Conservation (phyloP, 2,797 vertebrate species). For the Cryptoprocta ferox region DNA sequence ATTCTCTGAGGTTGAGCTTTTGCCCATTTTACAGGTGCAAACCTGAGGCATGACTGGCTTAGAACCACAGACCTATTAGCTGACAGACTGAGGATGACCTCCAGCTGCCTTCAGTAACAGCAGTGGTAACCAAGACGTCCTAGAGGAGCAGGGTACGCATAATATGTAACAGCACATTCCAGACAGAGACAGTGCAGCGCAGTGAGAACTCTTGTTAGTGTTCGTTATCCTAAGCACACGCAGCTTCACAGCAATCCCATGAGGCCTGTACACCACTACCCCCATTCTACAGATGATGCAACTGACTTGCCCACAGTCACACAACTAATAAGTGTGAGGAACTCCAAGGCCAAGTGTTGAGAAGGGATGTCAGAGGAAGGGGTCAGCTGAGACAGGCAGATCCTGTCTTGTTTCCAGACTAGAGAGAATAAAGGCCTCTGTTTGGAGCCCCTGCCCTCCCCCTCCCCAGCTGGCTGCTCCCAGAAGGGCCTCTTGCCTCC, state of each 20-base stretch:
- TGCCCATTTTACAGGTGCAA: not conserved
- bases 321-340: not conserved
- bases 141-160: rapidly evolving
- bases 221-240: not conserved
- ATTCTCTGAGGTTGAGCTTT: not conserved
- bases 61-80: not conserved
- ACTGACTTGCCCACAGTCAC: not conserved
- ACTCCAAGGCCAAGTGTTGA: slow-evolving; percentile 31
- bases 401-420: slow-evolving; percentile 60
- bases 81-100: not conserved
- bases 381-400: slow-evolving; percentile 61
- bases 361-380: slow-evolving; percentile 40
- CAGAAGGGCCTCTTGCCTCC: not conserved
- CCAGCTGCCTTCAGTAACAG: not conserved
- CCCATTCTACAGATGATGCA: not conserved
- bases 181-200: rapidly evolving
- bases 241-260: not conserved
- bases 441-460: slow-evolving; percentile 31
- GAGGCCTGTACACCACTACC: not conserved
- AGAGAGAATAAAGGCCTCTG: slow-evolving; percentile 63
- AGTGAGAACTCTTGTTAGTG: not conserved
- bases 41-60: not conserved
- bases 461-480: not conserved
- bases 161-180: rapidly evolving
- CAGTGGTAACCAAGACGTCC: not conserved